Percentiles rank a stretch among this genome's conserved stretches.
Conservation (phyloP, 2,888 invertebrate genomes). For the Scaptodrosophila latifasciaeformis region DNA sequence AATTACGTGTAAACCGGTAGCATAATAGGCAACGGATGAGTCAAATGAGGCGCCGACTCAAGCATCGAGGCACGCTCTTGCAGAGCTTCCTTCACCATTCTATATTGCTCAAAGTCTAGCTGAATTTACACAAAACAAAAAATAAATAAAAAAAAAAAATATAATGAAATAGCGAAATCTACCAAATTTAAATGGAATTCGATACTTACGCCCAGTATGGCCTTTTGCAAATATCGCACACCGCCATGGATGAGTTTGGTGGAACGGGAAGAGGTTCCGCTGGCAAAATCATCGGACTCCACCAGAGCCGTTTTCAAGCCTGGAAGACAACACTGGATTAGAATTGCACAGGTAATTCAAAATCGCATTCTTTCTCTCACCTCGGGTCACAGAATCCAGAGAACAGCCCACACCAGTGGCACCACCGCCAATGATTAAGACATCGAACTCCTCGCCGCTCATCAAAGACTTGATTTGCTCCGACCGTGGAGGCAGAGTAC, state of each 20-base stretch:
- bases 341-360: neutral
- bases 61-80: conserved; percentile 96
- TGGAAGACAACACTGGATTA: conserved; percentile 1
- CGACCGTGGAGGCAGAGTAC: conserved; percentile 85
- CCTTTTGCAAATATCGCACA: conserved; percentile 97
- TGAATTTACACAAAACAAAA: conserved; percentile 66
- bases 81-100: conserved; percentile 99
- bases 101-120: conserved; percentile 96
- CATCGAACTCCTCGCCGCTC: conserved; percentile 87
- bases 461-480: conserved; percentile 88
- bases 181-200: neutral
- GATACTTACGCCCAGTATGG: conserved; percentile 82
- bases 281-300: conserved; percentile 97
- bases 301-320: conserved; percentile 94
- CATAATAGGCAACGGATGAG: conserved; percentile 98
- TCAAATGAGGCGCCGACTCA: conserved; percentile 96
- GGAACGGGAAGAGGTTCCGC: conserved; percentile 94
- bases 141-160: conserved; percentile 1
- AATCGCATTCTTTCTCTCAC: conserved; percentile 14
- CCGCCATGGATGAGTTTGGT: conserved; percentile 99
- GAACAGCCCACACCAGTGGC: conserved; percentile 98
- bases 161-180: neutral
- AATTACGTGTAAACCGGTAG: conserved; percentile 96
- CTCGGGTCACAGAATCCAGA: conserved; percentile 94
- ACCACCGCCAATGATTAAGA: conserved; percentile 97